Base-by-base conservation (phyloP, 1,140 invertebrate species). In the Goniozus legneri region DNA sequence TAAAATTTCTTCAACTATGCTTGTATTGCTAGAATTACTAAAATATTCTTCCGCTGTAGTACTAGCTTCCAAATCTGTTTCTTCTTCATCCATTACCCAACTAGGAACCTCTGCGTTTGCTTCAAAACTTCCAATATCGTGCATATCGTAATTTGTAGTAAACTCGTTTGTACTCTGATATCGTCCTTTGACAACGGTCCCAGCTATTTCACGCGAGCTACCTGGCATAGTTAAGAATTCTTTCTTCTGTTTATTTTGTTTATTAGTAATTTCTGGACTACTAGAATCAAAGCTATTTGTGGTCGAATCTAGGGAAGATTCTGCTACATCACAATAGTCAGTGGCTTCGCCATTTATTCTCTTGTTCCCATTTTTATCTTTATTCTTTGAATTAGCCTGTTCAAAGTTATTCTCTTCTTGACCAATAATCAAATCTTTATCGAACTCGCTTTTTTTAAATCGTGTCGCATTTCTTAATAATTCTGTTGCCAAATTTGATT, bases 1-100 rank as follows among this genome's bases (percentile, higher is more conserved):
- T 0, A 84, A 47, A 30, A 84, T 76, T 10, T 78, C 75, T 38
- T 80, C 76, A 3, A 80, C 80, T 14, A 82, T 66, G 22, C 70
- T 73, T 12, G 61, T 43, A 6, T 65, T 62, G 38, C 62, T 71
- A 3, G 67, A 69, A 37, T 78, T 73, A 31, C 65, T 73, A 39
- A 84, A 84, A 48, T 81, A 83, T 42, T 84, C 82, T 45, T 83
- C 82, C 2, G 82, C 81, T 1, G 79, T 67, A 16, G 80, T 75
- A 3, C 80, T 82, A 2, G 77, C 65, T 38, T 82, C 81, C 1
- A 78, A 48, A 8, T 79, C 78, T 13, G 42, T 58, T 12, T 75
- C 71, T 31, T 75, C 67, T 18, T 75, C 68, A 18, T 71, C 64
- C 70, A 71, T 66, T n/a, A 67, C 71, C 74, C 74, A 76, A 44